Evolutionary conservation across 2,888 invertebrate genomes (phyloP).

Genomic region (Erebia ligea): DNA sequence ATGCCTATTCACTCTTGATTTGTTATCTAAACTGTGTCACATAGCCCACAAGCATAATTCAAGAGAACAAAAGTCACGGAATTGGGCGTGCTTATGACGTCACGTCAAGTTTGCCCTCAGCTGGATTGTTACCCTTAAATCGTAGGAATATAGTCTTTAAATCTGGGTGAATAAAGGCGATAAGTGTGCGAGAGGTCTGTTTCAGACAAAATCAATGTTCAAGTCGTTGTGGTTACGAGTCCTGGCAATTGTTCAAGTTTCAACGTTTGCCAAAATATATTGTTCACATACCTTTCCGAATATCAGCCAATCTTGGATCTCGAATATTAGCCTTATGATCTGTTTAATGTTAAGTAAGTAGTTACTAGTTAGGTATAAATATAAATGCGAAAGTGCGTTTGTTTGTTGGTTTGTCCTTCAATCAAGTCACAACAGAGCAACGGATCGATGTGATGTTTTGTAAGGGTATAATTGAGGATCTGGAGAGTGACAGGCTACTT

Average conservation of each 20-base stretch:
- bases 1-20: no score
- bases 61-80: slow-evolving; percentile 5
- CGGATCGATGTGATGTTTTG: no score
- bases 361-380: no score
- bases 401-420: no score
- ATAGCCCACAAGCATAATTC: neutral
- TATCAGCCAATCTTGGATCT: neutral
- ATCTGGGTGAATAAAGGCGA: neutral
- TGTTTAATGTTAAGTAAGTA: no score
- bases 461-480: no score
- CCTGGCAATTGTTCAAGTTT: slow-evolving; percentile 33
- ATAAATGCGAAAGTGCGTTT: no score
- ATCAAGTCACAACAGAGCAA: no score
- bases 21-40: no score
- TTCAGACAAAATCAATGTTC: slow-evolving; percentile 30
- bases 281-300: slow-evolving; percentile 14
- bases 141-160: neutral
- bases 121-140: neutral
- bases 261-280: slow-evolving; percentile 24
- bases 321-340: neutral
- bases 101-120: slow-evolving; percentile 5
- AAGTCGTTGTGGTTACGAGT: slow-evolving; percentile 19
- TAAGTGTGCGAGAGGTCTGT: neutral
- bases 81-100: slow-evolving; percentile 8
- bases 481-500: no score